Evolutionary conservation across 2,888 invertebrate species (phyloP).

Genomic region (Eledona agricola): DNA sequence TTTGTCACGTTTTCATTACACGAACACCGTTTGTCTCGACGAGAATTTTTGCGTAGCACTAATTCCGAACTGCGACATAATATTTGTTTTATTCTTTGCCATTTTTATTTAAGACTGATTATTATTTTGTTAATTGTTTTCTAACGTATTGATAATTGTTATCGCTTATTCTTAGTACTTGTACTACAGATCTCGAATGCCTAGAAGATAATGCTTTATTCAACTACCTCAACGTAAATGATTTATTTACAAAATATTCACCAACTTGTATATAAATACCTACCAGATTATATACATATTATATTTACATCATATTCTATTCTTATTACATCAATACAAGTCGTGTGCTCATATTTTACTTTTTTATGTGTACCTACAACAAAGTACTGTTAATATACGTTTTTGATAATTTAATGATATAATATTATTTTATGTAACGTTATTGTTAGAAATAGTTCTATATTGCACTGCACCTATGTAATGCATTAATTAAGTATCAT

Average conservation of each 20-base stretch:
- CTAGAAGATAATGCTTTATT: conserved; percentile 50
- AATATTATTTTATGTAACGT: conserved; percentile 57
- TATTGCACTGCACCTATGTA: conserved; percentile 61
- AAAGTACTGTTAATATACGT: conserved; percentile 50
- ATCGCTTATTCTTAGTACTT: conserved; percentile 51
- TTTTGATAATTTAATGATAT: conserved; percentile 56
- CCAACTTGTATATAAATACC: conserved; percentile 48
- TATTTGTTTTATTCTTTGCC: conserved; percentile 55
- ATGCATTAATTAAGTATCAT: conserved; percentile 56
- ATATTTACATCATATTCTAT: conserved; percentile 47
- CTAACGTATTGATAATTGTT: conserved; percentile 57
- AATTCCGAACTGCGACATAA: conserved; percentile 42
- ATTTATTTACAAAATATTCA: conserved; percentile 47
- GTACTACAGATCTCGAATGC: conserved; percentile 45
- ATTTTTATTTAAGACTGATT: conserved; percentile 63
- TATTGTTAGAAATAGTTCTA: conserved; percentile 59
- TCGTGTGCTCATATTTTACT: conserved; percentile 51
- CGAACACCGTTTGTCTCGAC: conserved; percentile 21
- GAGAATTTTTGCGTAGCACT: conserved; percentile 15
- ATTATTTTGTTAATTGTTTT: conserved; percentile 52
- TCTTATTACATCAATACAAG: conserved; percentile 50
- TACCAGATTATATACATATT: conserved; percentile 51
- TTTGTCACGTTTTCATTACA: conserved; percentile 29
- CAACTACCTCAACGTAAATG: conserved; percentile 54
- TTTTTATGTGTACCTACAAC: conserved; percentile 48